phyloP scores from a whole-genome alignment of 2,888 invertebrate species.

The Coleophora deauratella region DNA sequence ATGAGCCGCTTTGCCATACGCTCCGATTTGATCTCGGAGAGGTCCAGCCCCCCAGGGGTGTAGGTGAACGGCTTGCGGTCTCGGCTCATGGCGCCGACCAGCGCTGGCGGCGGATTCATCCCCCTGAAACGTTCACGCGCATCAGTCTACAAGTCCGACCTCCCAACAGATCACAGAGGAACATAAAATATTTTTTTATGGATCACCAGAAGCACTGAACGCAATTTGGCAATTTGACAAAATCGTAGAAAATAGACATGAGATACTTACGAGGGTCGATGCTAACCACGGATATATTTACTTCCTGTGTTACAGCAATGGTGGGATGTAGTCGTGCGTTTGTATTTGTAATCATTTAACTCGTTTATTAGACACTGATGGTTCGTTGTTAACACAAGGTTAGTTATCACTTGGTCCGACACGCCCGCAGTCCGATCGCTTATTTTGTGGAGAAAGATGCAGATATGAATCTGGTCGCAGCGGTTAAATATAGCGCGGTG shows the following conservation, averaged over 20 bases:
- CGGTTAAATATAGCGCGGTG: slow-evolving; percentile 66
- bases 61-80: slow-evolving; percentile 97
- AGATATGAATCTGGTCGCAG: slow-evolving; percentile 63
- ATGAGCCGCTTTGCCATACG: slow-evolving; percentile 86
- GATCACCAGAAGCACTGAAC: slow-evolving; percentile 31
- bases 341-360: slow-evolving; percentile 38
- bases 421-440: slow-evolving; percentile 38
- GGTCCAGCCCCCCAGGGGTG: slow-evolving; percentile 92
- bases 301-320: slow-evolving; percentile 37
- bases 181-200: slow-evolving; percentile 21
- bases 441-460: slow-evolving; percentile 58
- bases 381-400: slow-evolving; percentile 21
- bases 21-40: slow-evolving; percentile 92
- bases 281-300: slow-evolving; percentile 40
- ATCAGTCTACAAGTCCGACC: slow-evolving; percentile 25
- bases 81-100: slow-evolving; percentile 92
- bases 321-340: slow-evolving; percentile 22
- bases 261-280: slow-evolving; percentile 57
- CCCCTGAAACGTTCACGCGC: slow-evolving; percentile 48
- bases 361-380: slow-evolving; percentile 35
- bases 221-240: slow-evolving; percentile 62
- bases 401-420: slow-evolving; percentile 49
- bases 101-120: slow-evolving; percentile 86
- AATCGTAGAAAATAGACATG: slow-evolving; percentile 50
- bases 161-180: neutral